Evolutionary conservation across 2,888 invertebrate species (phyloP), one percentile per base, ranked within the genome.

Genomic region (Poecilus cupreus): DNA sequence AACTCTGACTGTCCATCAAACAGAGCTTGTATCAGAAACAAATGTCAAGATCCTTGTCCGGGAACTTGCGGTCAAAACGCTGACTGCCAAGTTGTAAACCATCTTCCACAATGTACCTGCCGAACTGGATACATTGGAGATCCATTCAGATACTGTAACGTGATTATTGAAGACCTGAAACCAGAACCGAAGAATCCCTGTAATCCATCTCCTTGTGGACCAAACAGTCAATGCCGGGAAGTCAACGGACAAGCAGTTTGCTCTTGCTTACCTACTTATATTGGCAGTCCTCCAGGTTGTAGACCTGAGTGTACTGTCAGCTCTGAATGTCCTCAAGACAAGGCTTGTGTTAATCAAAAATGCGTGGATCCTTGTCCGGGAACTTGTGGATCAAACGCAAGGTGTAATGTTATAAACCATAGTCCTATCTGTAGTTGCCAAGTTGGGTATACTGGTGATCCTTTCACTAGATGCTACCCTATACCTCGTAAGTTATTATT

Each of bases 281-380:
- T 93, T 74, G 96, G 96, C n/a, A 90, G 92, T 76, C 96, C 96
- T 54, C 96, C 96, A 3, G 94, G 94, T 86, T 96, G 96, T 87
- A 92, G 94, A 83, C 96, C 96, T 0, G 96, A 96, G 89, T 97
- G 97, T 88, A 92, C 95, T 5, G 94, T 95, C 0, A 96, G 95
- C 86, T 92, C 94, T 3, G 96, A 96, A 87, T 96, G 96, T 88
- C 92, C 94, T 32, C 93, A 93, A 84, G 93, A 94, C 85, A 93
- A 93, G 86, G 95, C 96, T 6, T 96, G 96, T 86, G 92, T 95
- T 83, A 95, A 94, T 86, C 94, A 94, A 88, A 96, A 94, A 88
- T 96, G 96, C 86, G 91, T 91, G 32, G 95, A 96, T 88, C 96
- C 96, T 76, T 96, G 96, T 86, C 93, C 94, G 83, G 96, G 95